Evolutionary conservation across 2,888 invertebrate genomes (phyloP), one percentile per base, ranked within the genome.

Genomic region (Erpobdella octoculata): DNA sequence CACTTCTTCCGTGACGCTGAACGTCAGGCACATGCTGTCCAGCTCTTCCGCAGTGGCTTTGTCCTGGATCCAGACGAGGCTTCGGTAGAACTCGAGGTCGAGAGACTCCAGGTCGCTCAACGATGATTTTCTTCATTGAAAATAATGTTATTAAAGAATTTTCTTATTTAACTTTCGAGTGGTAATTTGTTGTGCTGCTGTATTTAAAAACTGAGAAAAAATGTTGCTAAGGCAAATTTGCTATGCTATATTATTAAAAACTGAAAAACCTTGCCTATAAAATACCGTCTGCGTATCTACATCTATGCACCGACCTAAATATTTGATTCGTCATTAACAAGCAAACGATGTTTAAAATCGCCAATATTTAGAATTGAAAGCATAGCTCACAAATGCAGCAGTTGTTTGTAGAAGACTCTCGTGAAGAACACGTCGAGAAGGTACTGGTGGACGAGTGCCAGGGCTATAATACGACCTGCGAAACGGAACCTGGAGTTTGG

Each of bases 401-500:
- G 85, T 31, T 93, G 92, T 83, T 96, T 95, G 86, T 97, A 97
- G 84, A 97, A 92, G 31, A 95, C 93, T 72, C 94, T 87, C 0
- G 96, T 96, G 85, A 97, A 97, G 86, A 97, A 97, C 72, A 93
- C 95, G 84, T 97, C 96, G 74, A 97, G 86, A 59, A 96, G 86
- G 85, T 94, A 96, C 78, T 96, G 94, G 86, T 97, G 95, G n/a
- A 96, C 93, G 71, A 97, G 85, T 2, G 95, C 94, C 79, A 97
- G 85, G 3, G 94, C 96, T 73, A 97, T 85, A 58, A 96, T 92
- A 76, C 96, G 89, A 0, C 96, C 96, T 71, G 93, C 92, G 85
- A 95, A 95, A 74, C 93, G 87, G 84, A 95, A 95, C 91, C 90
- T 90, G 83, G 15, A 35, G 35, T 25, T 31, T 48, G 18, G 18